These are phyloP conservation scores for Anoplophora glabripennis DNA, from an alignment of 1,140 invertebrate genomes.

Conservation along the genomic window DNA sequence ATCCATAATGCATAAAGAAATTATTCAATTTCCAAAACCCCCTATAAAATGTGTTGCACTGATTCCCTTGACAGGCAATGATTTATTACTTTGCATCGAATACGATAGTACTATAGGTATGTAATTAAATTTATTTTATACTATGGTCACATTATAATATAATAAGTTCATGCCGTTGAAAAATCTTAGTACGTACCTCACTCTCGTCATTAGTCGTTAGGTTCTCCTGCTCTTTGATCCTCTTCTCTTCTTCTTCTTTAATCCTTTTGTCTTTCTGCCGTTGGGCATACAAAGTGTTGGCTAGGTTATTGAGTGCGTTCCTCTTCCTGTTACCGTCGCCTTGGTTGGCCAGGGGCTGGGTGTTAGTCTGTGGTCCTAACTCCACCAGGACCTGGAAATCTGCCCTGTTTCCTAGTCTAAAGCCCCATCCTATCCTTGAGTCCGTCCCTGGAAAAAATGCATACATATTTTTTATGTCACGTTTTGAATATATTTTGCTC, in stretches of 20 bases:
- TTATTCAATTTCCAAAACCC: no score
- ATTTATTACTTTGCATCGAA: no score
- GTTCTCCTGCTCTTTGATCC: background rate
- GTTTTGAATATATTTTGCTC: no score
- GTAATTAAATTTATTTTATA: no score
- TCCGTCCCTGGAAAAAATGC: slow-evolving; percentile 66
- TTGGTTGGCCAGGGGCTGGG: slow-evolving; percentile 58
- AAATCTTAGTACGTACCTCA: no score
- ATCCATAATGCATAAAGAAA: no score
- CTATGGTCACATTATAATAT: no score
- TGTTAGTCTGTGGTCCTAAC: slow-evolving; percentile 70
- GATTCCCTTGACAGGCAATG: no score
- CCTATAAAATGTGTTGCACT: no score
- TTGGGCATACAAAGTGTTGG: slow-evolving; percentile 40
- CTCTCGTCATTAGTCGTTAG: slow-evolving; percentile 6
- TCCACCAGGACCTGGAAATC: slow-evolving; percentile 77
- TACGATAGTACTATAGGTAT: no score
- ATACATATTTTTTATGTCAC: background rate
- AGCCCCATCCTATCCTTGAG: slow-evolving; percentile 74
- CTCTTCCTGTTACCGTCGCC: slow-evolving; percentile 34
- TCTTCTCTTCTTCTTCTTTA: slow-evolving; percentile 6
- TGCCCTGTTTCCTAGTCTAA: slow-evolving; percentile 73
- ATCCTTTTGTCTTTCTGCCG: slow-evolving; percentile 37
- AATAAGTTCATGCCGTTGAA: no score
- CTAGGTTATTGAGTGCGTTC: slow-evolving; percentile 35